Conservation (phyloP, 2,113 vertebrate species). For the Holacanthus passer region DNA sequence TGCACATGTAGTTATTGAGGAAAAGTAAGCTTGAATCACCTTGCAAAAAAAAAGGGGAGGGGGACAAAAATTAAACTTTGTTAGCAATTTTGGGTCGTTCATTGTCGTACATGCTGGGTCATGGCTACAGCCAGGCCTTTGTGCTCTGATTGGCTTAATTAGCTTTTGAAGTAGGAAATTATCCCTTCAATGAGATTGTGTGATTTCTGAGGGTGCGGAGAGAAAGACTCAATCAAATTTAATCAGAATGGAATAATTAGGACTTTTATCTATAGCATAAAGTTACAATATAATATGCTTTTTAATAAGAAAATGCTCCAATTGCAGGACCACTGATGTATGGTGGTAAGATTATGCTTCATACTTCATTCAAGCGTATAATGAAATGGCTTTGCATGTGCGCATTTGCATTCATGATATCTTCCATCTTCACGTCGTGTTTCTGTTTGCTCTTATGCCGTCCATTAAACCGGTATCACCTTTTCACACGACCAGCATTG, state of each 20-base stretch:
- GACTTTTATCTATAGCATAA: slow-evolving; percentile 54
- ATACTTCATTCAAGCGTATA: slow-evolving; percentile 11
- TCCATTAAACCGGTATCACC: neutral
- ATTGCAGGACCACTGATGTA: slow-evolving; percentile 34
- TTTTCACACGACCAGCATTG: neutral
- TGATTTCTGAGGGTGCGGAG: slow-evolving; percentile 64
- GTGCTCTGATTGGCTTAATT: slow-evolving; percentile 80
- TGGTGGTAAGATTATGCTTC: slow-evolving; percentile 29
- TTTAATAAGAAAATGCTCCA: slow-evolving; percentile 50
- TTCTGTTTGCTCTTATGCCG: neutral
- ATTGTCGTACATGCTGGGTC: slow-evolving; percentile 56
- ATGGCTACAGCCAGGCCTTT: slow-evolving; percentile 60
- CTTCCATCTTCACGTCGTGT: neutral
- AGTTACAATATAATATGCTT: slow-evolving; percentile 53
- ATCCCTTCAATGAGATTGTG: slow-evolving; percentile 67
- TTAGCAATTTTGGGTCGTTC: slow-evolving; percentile 41
- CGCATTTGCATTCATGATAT: slow-evolving; percentile 9
- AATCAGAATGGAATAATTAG: slow-evolving; percentile 74
- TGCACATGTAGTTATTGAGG: neutral
- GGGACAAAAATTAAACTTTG: slow-evolving; percentile 46
- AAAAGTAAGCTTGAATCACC: slow-evolving; percentile 16
- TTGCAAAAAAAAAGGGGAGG: neutral
- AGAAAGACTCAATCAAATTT: slow-evolving; percentile 75
- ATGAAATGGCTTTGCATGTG: neutral
- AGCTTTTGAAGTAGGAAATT: slow-evolving; percentile 79